phyloP scores from a whole-genome alignment of 2,888 invertebrate genomes.

The Cheilosia vernalis region DNA sequence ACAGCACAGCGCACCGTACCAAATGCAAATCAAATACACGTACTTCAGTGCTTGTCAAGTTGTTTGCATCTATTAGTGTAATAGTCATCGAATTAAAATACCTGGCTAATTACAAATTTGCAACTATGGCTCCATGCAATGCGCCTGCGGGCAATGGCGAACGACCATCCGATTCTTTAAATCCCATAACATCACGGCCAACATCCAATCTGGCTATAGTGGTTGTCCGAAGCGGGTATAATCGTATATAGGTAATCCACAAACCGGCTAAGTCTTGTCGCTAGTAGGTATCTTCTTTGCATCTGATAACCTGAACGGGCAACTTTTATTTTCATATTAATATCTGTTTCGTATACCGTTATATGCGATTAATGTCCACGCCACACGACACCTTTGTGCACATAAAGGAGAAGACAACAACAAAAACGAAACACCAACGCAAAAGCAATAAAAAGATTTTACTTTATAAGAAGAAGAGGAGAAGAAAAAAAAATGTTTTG shows the following conservation, averaged over 20 bases:
- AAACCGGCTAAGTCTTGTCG: constrained; percentile 29
- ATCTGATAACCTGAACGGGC: constrained; percentile 67
- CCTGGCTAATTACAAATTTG: constrained; percentile 72
- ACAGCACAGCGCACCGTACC: neutral
- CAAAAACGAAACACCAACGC: neutral
- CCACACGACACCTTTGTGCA: constrained; percentile 56
- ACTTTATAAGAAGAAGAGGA: neutral
- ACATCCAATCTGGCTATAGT: constrained; percentile 8
- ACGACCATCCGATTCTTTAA: constrained; percentile 39
- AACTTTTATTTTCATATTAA: constrained; percentile 69
- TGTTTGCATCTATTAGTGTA: constrained; percentile 72
- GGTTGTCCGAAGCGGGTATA: neutral
- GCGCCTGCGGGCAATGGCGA: constrained; percentile 42
- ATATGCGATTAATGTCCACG: constrained; percentile 65
- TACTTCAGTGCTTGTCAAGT: constrained; percentile 67
- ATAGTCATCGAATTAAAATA: constrained; percentile 74
- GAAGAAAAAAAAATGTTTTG: constrained; percentile 44
- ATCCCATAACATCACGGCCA: constrained; percentile 43
- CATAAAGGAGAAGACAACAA: neutral
- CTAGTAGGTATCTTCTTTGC: constrained; percentile 36
- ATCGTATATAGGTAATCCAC: constrained; percentile 3
- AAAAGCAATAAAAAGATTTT: constrained; percentile 29
- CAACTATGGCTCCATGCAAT: constrained; percentile 49
- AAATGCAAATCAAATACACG: constrained; percentile 65
- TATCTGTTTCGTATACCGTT: constrained; percentile 57